A percentile compares a stretch with the other conserved stretches of the same genome.
Conservation (phyloP, 2,113 vertebrate species). For the Prietella phreatophila region DNA sequence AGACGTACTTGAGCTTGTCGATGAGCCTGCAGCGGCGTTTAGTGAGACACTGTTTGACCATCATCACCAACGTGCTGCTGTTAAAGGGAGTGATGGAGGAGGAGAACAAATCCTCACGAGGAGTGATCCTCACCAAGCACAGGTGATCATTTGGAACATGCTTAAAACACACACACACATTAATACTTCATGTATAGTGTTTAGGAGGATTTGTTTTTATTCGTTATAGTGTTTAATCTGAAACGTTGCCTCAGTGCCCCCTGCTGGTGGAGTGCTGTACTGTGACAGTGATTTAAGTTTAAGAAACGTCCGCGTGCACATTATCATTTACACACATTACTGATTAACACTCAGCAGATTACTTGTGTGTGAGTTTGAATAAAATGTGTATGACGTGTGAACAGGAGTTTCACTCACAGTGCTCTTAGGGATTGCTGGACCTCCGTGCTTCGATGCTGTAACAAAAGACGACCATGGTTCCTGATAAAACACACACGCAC, state of each 20-base stretch:
- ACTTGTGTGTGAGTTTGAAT: background rate
- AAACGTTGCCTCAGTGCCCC: no score
- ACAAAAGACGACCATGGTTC: constrained; percentile 83
- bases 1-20: constrained; percentile 82
- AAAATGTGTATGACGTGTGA: background rate
- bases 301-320: background rate
- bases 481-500: constrained; percentile 63
- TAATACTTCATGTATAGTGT: no score
- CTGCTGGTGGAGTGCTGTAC: background rate
- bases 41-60: constrained; percentile 88
- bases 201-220: background rate
- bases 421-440: constrained; percentile 47
- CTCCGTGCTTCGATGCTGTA: constrained; percentile 57
- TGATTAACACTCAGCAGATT: constrained; percentile 2
- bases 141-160: constrained; percentile 74
- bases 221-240: no score
- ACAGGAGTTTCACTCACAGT: constrained; percentile 65
- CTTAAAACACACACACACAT: background rate
- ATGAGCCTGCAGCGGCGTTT: constrained; percentile 76
- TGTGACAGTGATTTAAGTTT: no score
- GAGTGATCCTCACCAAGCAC: constrained; percentile 84
- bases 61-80: constrained; percentile 76
- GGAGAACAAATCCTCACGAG: constrained; percentile 80
- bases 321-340: background rate
- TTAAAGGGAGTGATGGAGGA: constrained; percentile 75